Base-by-base conservation (phyloP, 2,888 invertebrate species). In the Apotomis turbidana region DNA sequence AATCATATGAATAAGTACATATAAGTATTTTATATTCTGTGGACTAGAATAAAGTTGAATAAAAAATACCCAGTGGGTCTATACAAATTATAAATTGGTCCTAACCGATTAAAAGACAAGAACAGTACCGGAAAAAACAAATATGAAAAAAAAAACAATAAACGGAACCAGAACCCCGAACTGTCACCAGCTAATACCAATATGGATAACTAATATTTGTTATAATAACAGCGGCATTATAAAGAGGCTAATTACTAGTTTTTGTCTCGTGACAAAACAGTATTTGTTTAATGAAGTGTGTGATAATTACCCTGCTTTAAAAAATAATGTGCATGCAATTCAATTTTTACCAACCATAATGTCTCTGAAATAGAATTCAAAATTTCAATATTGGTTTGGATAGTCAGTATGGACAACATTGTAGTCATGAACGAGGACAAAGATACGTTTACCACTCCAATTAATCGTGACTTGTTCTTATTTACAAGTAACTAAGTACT, bases 241-340 rank as follows among this genome's bases (percentile, higher is more conserved):
- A 74, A 80, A 82, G 80, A 74, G 75, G 79, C 75, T 80, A 77
- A 77, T 80, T 82, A 80, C 62, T 60, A 38, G 63, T 84, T 85
- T 83, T 85, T 80, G 69, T 76, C 75, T 46, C 44, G 81, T 82
- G 85, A 85, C 84, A 86, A 84, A 85, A 85, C 84, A 81, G 77
- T 86, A 82, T 84, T 83, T 84, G 85, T 77, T 82, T 79, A 82
- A 79, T 78, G 78, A 85, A 84, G 83, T 83, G 82, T 84, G 69
- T 69, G 70, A 67, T 79, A 78, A 80, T 79, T 77, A 78, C 68
- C 38, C 69, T 44, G 9, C 8, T 54, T 15, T 9, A 67, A 71
- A 72, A 71, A 67, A 8, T 63, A 64, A 13, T 36, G 41, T 60
- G 9, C 58, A 51, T 8, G 15, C 1, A 36, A 12, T 49, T 64